These are phyloP conservation scores for Murina feae DNA, from an alignment of 2,113 vertebrate species.

Conservation along the genomic window DNA sequence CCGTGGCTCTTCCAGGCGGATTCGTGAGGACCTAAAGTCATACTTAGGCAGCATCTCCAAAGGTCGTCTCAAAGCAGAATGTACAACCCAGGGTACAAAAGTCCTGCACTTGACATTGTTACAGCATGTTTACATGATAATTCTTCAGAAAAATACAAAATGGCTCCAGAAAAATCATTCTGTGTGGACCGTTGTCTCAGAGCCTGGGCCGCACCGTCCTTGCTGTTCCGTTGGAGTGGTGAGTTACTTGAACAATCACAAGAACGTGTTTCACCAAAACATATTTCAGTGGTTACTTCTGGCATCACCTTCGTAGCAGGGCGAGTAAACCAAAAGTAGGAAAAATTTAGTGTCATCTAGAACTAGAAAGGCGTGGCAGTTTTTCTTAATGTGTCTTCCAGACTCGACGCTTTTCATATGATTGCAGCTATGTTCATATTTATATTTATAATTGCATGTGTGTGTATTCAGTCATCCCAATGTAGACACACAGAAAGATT, in stretches of 20 bases:
- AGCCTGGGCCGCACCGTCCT: conserved; percentile 52
- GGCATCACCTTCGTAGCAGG: conserved; percentile 25
- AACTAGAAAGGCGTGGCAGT: conserved; percentile 46
- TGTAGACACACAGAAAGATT: background rate
- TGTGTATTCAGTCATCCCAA: background rate
- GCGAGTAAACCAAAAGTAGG: conserved; percentile 45
- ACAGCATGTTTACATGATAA: background rate
- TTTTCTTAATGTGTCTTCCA: conserved; percentile 75
- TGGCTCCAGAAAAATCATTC: conserved; percentile 47
- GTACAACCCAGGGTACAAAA: conserved; percentile 13
- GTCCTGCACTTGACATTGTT: background rate
- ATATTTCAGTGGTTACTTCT: conserved; percentile 54
- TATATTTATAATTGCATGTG: background rate
- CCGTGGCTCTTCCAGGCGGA: conserved; percentile 46
- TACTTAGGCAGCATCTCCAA: conserved; percentile 34
- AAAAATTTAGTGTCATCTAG: conserved; percentile 68
- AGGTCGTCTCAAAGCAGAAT: conserved; percentile 37
- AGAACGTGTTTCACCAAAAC: conserved; percentile 58
- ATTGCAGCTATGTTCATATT: background rate
- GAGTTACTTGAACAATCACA: conserved; percentile 66
- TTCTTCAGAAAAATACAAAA: background rate
- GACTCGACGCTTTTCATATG: conserved; percentile 65
- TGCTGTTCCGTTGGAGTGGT: conserved; percentile 46
- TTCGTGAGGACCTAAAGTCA: background rate
- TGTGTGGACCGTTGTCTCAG: conserved; percentile 22